These are phyloP conservation scores for Cetonia aurata DNA, from an alignment of 2,888 invertebrate genomes.

Conservation along the genomic window DNA sequence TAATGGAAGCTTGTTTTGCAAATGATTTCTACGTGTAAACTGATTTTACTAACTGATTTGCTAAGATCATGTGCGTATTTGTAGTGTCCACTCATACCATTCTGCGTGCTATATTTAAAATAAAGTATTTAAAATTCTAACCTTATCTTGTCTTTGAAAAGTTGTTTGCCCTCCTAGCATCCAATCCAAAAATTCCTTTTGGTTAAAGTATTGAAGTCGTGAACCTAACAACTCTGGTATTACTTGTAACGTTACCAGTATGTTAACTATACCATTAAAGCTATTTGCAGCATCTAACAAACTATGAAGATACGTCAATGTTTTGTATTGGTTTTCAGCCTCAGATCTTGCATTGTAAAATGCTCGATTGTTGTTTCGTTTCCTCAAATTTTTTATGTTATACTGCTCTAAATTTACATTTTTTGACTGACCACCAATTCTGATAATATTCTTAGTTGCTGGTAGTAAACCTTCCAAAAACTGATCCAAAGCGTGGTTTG, in stretches of 20 bases:
- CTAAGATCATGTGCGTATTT: too few relatives aligned
- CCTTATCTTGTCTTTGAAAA: conserved; percentile 35
- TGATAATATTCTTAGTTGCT: conserved; percentile 72
- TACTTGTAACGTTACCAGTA: conserved; percentile 10
- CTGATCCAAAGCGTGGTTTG: conserved; percentile 89
- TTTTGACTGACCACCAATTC: conserved; percentile 79
- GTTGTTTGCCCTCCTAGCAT: conserved; percentile 27
- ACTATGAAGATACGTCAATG: conserved; percentile 18
- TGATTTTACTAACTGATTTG: too few relatives aligned
- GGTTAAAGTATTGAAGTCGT: conserved; percentile 21
- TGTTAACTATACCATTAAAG: conserved; percentile 37
- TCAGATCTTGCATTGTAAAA: conserved; percentile 8
- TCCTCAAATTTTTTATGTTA: conserved; percentile 31
- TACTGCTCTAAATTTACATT: conserved; percentile 67
- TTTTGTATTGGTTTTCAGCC: background rate
- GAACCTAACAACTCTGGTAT: conserved; percentile 35
- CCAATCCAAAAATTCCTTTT: conserved; percentile 33
- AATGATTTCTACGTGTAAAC: too few relatives aligned
- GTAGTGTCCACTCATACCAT: too few relatives aligned
- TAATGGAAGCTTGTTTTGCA: too few relatives aligned
- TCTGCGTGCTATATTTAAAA: too few relatives aligned
- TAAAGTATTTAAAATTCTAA: background rate
- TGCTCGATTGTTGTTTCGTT: background rate
- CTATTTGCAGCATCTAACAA: conserved; percentile 10
- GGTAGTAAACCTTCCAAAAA: conserved; percentile 78